Base-by-base conservation (phyloP, 2,888 invertebrate genomes). In the Sipunculus nudus region DNA sequence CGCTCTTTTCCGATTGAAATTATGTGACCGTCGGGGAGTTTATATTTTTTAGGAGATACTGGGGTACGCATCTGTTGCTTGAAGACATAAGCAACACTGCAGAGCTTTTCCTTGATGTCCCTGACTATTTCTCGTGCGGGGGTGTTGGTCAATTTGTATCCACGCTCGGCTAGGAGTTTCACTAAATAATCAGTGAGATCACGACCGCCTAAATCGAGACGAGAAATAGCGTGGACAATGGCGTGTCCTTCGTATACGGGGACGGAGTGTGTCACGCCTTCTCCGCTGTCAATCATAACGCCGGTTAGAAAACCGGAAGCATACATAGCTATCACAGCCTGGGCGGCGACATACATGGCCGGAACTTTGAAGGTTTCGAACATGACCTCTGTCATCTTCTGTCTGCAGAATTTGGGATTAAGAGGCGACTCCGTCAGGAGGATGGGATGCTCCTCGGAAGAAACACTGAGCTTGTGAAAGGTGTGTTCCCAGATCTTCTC, bases 401-500 rank as follows among this genome's bases (percentile, higher is more conserved):
- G 94, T 75, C 94, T 88, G 87, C 94, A 93, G 71, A 92, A 93
- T 85, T 93, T 93, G 75, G 94, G 93, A 86, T 93, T 93, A 76
- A 94, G 88, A 59, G 94, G 93, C 66, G 93, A 93, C 86, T 94
- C 93, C 66, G 93, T 94, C 73, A 94, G 88, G 75, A 94, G 89
- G 76, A 94, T 92, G 61, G 93, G 93, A 84, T 93, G 93, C 85
- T 93, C 93, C 85, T 93, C 93, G 68, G 94, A n/a, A 94, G 53
- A 93, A 93, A 94, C 94, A 86, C 95, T 90, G 82, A 96, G 89
- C 86, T 96, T 95, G 91, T 95, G 94, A 90, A 95, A 95, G 81
- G 95, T 94, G 88, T 96, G 94, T 86, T 96, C 94, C 95, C 95
- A 96, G n/a, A n/a, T n/a, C n/a, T n/a, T n/a, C n/a, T n/a, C n/a